Percentiles rank a stretch among this genome's conserved stretches.
phyloP scores from a whole-genome alignment of 1,140 invertebrate genomes.

The Tetraneura akinire region DNA sequence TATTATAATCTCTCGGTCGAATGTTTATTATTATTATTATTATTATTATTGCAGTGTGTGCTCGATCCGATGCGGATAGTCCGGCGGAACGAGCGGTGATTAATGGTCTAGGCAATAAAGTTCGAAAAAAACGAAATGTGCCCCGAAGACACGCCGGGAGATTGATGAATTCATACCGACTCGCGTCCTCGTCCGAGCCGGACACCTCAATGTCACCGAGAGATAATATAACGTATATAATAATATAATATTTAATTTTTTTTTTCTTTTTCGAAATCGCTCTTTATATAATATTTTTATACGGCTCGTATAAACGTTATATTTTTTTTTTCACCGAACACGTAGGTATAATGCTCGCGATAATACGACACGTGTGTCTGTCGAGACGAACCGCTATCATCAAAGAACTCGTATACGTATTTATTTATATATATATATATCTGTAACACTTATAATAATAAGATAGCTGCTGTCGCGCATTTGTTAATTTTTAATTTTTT shows the following conservation, averaged over 20 bases:
- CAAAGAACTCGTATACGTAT: conserved; percentile 26
- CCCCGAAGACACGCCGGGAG: conserved; percentile 38
- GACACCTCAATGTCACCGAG: conserved; percentile 49
- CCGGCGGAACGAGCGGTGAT: conserved; percentile 13
- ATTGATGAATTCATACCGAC: conserved; percentile 47
- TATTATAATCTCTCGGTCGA: conserved; percentile 29
- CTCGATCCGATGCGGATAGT: background rate
- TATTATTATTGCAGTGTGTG: conserved; percentile 30
- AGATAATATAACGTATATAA: conserved; percentile 15
- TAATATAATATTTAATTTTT: background rate
- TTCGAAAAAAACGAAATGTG: conserved; percentile 49
- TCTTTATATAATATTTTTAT: conserved; percentile 46
- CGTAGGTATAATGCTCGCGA: conserved; percentile 32
- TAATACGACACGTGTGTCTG: conserved; percentile 40
- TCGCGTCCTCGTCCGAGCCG: conserved; percentile 45
- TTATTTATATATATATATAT: too few relatives aligned
- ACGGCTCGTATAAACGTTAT: too few relatives aligned
- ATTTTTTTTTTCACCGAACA: too few relatives aligned
- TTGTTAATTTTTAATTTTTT: background rate
- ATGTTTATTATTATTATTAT: too few relatives aligned
- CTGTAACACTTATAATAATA: too few relatives aligned
- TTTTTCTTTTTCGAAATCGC: conserved; percentile 36
- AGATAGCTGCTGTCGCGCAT: too few relatives aligned
- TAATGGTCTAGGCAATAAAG: conserved; percentile 45
- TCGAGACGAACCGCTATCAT: background rate